Conservation (phyloP, 2,888 invertebrate species). For the Pegoplata infirma region DNA sequence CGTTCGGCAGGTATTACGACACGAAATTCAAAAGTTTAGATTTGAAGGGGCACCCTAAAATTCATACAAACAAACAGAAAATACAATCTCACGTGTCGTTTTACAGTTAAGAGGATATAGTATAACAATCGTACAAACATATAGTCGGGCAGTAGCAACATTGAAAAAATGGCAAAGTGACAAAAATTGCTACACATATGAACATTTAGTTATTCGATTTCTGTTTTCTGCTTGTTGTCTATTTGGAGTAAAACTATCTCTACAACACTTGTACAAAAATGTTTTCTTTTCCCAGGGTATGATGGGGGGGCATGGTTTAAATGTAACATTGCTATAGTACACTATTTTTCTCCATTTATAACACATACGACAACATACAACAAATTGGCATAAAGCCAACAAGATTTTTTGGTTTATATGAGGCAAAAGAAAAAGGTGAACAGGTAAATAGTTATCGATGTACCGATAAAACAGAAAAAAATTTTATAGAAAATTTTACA, state of each 20-base stretch:
- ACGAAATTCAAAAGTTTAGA: too few relatives aligned
- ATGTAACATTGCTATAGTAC: background rate
- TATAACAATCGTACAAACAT: constrained; percentile 35
- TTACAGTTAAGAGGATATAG: constrained; percentile 4
- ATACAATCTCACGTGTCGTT: constrained; percentile 34
- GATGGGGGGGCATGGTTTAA: background rate
- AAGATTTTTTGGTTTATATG: constrained; percentile 23
- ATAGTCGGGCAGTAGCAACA: background rate
- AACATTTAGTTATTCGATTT: constrained; percentile 35
- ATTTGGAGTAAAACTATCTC: constrained; percentile 25
- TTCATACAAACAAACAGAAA: constrained; percentile 52
- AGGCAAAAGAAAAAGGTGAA: too few relatives aligned
- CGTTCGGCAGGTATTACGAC: too few relatives aligned
- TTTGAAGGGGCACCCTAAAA: too few relatives aligned
- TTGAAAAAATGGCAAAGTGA: constrained; percentile 73
- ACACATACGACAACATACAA: constrained; percentile 46
- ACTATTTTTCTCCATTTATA: constrained; percentile 30
- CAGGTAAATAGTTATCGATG: too few relatives aligned
- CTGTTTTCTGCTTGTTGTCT: constrained; percentile 21
- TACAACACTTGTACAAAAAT: background rate
- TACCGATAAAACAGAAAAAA: too few relatives aligned
- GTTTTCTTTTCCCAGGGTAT: background rate
- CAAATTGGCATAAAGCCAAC: constrained; percentile 60
- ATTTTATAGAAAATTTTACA: too few relatives aligned
- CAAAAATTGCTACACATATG: constrained; percentile 68